A percentile compares a stretch with the other conserved stretches of the same genome.
These are phyloP conservation scores for Chrysocyon brachyurus DNA, from an alignment of 2,797 vertebrate species.

Conservation along the genomic window DNA sequence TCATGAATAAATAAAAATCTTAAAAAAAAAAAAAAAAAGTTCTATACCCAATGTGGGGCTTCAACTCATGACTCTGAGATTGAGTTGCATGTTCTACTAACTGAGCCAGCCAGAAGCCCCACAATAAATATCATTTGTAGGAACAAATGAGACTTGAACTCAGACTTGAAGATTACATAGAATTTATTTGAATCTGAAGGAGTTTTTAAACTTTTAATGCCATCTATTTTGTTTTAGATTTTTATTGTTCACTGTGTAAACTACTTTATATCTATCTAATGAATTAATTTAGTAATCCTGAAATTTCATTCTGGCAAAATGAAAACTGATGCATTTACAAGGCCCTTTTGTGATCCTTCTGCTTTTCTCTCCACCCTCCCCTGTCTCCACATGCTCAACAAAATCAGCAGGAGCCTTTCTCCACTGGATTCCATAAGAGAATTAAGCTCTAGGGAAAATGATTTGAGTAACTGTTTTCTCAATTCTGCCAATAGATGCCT, in stretches of 20 bases:
- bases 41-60: not conserved
- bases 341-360: not conserved
- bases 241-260: slow-evolving; percentile 66
- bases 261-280: slow-evolving; percentile 17
- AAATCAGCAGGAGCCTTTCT: not conserved
- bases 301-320: slow-evolving; percentile 39
- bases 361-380: not conserved
- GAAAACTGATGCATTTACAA: not conserved
- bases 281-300: slow-evolving; percentile 41
- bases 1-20: no score
- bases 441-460: not conserved
- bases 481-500: not conserved
- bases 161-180: slow-evolving; percentile 52
- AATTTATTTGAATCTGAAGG: slow-evolving; percentile 63
- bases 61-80: not conserved
- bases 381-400: not conserved
- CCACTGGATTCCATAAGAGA: not conserved
- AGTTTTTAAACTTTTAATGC: slow-evolving; percentile 46
- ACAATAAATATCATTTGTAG: slow-evolving; percentile 7
- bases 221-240: slow-evolving; percentile 63
- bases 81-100: not conserved
- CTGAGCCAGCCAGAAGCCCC: not conserved
- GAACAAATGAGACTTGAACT: slow-evolving; percentile 33
- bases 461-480: not conserved
- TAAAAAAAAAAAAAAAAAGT: not conserved